Conservation (phyloP, 2,888 invertebrate species). For the Chrysina gloriosa region DNA sequence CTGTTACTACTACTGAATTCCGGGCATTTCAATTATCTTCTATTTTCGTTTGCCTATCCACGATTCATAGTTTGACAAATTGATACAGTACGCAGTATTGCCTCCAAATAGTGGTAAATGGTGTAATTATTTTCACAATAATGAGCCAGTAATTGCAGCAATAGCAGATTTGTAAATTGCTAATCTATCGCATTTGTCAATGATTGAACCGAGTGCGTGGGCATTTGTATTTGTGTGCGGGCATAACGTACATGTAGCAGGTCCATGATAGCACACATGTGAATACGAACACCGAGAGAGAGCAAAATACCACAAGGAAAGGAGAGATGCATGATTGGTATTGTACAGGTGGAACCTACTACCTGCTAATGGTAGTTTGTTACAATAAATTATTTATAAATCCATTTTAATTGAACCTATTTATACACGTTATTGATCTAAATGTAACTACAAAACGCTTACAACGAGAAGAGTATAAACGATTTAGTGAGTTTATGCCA, state of each 20-base stretch:
- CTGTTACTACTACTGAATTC: slow-evolving; percentile 11
- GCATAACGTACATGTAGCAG: slow-evolving; percentile 13
- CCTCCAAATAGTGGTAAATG: slow-evolving; percentile 52
- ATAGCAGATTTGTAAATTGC: slow-evolving; percentile 67
- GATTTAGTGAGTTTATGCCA: not conserved
- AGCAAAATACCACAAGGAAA: not conserved
- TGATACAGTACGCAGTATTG: slow-evolving; percentile 41
- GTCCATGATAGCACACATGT: not conserved
- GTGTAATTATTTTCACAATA: slow-evolving; percentile 65
- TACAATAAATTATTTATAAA: slow-evolving; percentile 49
- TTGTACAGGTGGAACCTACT: slow-evolving; percentile 28
- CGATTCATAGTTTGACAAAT: slow-evolving; percentile 44
- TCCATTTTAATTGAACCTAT: slow-evolving; percentile 51
- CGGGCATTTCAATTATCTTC: slow-evolving; percentile 37
- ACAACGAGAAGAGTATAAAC: not conserved
- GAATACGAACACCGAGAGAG: not conserved
- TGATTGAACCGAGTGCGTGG: slow-evolving; percentile 56
- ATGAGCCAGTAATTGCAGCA: slow-evolving; percentile 66
- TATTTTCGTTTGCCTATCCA: slow-evolving; percentile 35
- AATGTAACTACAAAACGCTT: not conserved
- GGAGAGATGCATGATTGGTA: slow-evolving; percentile 46
- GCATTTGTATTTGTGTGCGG: slow-evolving; percentile 39
- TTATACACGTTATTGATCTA: slow-evolving; percentile 43
- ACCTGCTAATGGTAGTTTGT: slow-evolving; percentile 37
- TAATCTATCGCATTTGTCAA: slow-evolving; percentile 65